These are phyloP conservation scores for Osmoderma eremita DNA, from an alignment of 2,888 invertebrate species.

Conservation along the genomic window DNA sequence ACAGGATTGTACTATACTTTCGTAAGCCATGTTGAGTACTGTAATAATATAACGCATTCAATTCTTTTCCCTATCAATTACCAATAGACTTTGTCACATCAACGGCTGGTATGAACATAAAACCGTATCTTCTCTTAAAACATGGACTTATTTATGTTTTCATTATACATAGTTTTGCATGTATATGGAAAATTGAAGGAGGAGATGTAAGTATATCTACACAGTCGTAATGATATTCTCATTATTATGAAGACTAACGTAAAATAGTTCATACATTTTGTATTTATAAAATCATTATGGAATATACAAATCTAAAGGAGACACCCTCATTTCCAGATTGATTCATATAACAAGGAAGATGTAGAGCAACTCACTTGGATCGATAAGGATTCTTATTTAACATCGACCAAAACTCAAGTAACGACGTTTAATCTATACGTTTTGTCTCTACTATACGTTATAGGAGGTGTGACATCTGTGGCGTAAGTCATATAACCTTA, in stretches of 20 bases:
- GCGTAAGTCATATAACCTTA: conserved; percentile 21
- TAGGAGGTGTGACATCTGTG: conserved; percentile 37
- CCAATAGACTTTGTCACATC: conserved; percentile 12
- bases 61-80: no score
- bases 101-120: conserved; percentile 35
- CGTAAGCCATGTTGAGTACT: conserved; percentile 19
- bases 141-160: conserved; percentile 33
- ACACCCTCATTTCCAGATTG: no score
- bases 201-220: conserved; percentile 18
- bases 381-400: conserved; percentile 26
- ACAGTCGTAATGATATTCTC: no score
- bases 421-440: conserved; percentile 25
- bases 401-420: not conserved
- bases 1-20: conserved; percentile 30
- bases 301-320: no score
- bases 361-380: conserved; percentile 16
- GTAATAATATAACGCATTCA: not conserved
- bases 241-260: no score
- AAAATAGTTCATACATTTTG: not conserved
- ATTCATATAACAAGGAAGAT: not conserved
- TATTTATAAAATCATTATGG: no score
- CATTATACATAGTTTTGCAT: conserved; percentile 35
- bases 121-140: conserved; percentile 22
- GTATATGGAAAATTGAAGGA: conserved; percentile 34
- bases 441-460: conserved; percentile 28